Percentiles rank a stretch among this genome's conserved stretches.
Evolutionary conservation across 2,888 invertebrate genomes (phyloP).

Genomic region (Philhelius pedissequus): DNA sequence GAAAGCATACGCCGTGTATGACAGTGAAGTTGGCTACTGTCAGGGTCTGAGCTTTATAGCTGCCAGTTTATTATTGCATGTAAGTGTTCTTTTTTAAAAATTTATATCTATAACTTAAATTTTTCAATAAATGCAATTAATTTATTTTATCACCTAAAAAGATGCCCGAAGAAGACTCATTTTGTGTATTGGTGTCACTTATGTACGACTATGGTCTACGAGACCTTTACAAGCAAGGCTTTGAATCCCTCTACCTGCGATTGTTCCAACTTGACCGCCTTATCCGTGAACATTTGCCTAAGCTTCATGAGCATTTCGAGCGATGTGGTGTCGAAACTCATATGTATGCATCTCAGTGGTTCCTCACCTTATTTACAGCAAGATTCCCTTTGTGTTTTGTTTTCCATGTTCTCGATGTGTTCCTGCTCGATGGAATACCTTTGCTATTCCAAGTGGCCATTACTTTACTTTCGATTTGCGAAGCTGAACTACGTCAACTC

Average conservation of each 20-base stretch:
- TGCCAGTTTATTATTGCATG: conserved; percentile 96
- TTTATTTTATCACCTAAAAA: conserved; percentile 76
- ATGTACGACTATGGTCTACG: conserved; percentile 98
- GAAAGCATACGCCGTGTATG: conserved; percentile 98
- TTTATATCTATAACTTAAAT: neutral
- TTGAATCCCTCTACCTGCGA: conserved; percentile 96
- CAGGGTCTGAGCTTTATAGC: conserved; percentile 99
- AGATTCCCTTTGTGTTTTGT: conserved; percentile 98
- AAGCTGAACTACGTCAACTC: conserved; percentile 92
- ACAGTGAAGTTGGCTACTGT: conserved; percentile 98
- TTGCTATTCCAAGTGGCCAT: conserved; percentile 97
- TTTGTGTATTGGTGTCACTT: conserved; percentile 95
- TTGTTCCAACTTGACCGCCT: conserved; percentile 96
- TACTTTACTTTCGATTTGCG: conserved; percentile 93
- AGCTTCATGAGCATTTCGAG: conserved; percentile 89
- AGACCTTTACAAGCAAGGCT: conserved; percentile 97
- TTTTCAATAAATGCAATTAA: neutral
- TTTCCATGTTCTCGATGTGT: conserved; percentile 98
- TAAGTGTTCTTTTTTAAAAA: conserved; percentile 80
- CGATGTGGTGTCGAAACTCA: conserved; percentile 94
- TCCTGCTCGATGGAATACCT: conserved; percentile 95
- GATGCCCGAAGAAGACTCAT: conserved; percentile 99
- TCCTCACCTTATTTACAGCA: conserved; percentile 99
- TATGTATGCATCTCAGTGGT: conserved; percentile 99
- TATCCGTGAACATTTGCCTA: conserved; percentile 90